A percentile compares a stretch with the other conserved stretches of the same genome.
Evolutionary conservation across 2,797 vertebrate species (phyloP).

Genomic region (Scomberomorus guttatus): DNA sequence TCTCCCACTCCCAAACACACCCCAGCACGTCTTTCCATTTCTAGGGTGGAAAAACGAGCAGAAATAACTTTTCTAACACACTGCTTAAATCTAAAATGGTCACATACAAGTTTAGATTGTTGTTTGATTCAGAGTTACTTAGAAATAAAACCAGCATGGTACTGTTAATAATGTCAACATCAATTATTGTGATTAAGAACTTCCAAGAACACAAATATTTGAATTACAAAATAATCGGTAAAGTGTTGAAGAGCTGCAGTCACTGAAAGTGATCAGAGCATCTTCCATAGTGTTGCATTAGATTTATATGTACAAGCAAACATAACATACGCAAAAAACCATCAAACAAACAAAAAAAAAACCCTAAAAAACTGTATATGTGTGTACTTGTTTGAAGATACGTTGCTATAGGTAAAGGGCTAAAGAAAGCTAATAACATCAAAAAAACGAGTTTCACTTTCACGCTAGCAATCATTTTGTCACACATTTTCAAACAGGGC

Average conservation of each 20-base stretch:
- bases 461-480: constrained; percentile 75
- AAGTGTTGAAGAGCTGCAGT: constrained; percentile 8
- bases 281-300: neutral
- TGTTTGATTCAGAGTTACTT: neutral
- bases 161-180: too few species aligned
- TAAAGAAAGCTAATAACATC: constrained; percentile 57
- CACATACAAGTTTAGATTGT: constrained; percentile 2
- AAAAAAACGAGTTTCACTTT: constrained; percentile 63
- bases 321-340: neutral
- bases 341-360: neutral
- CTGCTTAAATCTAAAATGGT: constrained; percentile 19
- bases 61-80: constrained; percentile 32
- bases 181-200: neutral
- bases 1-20: constrained; percentile 34
- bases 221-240: constrained; percentile 12
- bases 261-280: neutral
- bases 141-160: neutral
- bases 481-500: constrained; percentile 71
- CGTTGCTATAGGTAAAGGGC: constrained; percentile 35
- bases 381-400: constrained; percentile 26
- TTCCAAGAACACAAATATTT: neutral
- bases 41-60: constrained; percentile 27
- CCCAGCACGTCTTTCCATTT: constrained; percentile 44
- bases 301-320: neutral
- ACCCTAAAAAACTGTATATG: neutral